These are phyloP conservation scores for Proterorhinus semilunaris DNA, from an alignment of 2,113 vertebrate genomes.

Conservation along the genomic window DNA sequence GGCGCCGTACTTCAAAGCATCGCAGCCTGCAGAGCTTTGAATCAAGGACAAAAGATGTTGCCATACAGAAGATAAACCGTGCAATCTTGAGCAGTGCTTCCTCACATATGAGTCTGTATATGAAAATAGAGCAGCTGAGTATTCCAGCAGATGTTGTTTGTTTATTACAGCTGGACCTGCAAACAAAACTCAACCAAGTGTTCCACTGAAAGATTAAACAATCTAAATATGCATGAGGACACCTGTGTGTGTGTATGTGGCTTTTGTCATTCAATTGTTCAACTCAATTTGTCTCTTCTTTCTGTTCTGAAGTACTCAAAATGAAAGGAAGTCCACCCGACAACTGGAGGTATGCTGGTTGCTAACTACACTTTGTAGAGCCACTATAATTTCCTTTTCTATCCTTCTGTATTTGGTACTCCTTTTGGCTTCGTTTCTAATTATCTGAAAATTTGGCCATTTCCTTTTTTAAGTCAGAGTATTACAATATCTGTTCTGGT, in stretches of 20 bases:
- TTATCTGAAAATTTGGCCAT: conserved; percentile 10
- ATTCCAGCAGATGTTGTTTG: conserved; percentile 60
- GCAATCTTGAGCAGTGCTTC: conserved; percentile 16
- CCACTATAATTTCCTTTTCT: conserved; percentile 49
- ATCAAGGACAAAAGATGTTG: conserved; percentile 46
- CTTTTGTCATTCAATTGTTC: conserved; percentile 31
- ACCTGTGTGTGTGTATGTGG: conserved; percentile 12
- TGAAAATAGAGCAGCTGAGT: conserved; percentile 8
- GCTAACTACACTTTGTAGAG: conserved; percentile 60
- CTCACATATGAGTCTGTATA: conserved; percentile 4
- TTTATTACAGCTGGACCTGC: conserved; percentile 50
- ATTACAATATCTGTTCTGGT: conserved; percentile 23
- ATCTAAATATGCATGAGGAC: conserved; percentile 46
- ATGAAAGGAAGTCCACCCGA: conserved; percentile 76
- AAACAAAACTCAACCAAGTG: conserved; percentile 28
- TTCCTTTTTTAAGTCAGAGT: conserved; percentile 32
- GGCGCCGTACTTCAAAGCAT: conserved; percentile 49
- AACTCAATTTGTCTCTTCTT: conserved; percentile 65
- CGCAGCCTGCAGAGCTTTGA: conserved; percentile 41
- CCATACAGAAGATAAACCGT: conserved; percentile 21
- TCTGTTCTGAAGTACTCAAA: conserved; percentile 76
- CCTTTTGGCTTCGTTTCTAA: conserved; percentile 35
- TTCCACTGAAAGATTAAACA: conserved; percentile 44
- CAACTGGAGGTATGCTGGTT: conserved; percentile 76
- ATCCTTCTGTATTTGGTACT: conserved; percentile 34